Evolutionary conservation across 2,113 vertebrate species (phyloP).

Genomic region (Nicator chloris): DNA sequence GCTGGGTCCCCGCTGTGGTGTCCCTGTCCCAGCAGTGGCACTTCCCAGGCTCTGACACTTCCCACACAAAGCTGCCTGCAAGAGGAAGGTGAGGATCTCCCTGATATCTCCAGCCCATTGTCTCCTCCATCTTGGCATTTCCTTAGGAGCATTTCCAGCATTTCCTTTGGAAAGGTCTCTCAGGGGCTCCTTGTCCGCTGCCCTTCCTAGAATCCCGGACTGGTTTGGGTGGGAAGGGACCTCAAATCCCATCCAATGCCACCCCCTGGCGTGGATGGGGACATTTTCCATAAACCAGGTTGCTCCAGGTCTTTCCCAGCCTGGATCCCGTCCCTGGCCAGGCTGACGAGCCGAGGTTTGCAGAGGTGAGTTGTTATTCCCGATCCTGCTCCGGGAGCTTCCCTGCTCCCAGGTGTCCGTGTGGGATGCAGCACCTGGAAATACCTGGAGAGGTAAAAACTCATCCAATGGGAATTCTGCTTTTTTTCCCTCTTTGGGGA

Average conservation of each 20-base stretch:
- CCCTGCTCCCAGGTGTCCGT: rapidly evolving
- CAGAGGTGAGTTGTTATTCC: neutral
- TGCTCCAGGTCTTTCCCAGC: neutral
- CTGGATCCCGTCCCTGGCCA: neutral
- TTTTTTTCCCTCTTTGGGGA: too few relatives aligned
- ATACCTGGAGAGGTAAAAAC: neutral
- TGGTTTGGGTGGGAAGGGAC: neutral
- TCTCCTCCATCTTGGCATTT: neutral
- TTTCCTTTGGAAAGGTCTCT: neutral
- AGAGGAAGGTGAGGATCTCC: neutral
- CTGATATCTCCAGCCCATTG: neutral
- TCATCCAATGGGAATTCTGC: rapidly evolving
- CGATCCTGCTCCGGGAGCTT: rapidly evolving
- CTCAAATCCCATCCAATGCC: neutral
- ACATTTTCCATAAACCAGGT: neutral
- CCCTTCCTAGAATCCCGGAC: rapidly evolving
- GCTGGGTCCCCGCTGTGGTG: neutral
- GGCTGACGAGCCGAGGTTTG: neutral
- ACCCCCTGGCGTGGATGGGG: rapidly evolving
- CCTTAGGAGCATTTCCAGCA: neutral
- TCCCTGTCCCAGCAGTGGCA: neutral
- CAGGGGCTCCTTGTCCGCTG: rapidly evolving
- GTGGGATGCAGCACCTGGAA: neutral
- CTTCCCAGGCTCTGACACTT: rapidly evolving
- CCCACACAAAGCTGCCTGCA: neutral